Evolutionary conservation across 2,888 invertebrate genomes (phyloP), one percentile per base, ranked within the genome.

Genomic region (Sepiola atlantica): DNA sequence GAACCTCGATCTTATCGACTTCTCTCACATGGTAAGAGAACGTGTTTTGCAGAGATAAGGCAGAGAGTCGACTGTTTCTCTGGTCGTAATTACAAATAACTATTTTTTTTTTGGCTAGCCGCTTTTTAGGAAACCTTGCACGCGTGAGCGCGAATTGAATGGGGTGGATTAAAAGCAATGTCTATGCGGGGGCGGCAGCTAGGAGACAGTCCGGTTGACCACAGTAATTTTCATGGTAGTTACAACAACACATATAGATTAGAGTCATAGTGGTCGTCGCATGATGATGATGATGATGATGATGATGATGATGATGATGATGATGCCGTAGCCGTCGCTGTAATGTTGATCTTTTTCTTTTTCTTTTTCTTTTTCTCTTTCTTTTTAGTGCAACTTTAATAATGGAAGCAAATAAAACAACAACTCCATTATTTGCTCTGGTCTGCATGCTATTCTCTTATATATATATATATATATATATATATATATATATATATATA

Each of bases 31-130:
- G 77, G 77, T 77, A 77, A 77, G 77, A 77, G 77, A 77, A 32
- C 77, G 77, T 77, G 77, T 77, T 77, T 77, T 77, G 77, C 77
- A n/a, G 77, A 77, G 77, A 77, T 77, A 77, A 77, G n/a, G 32
- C 77, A 77, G 77, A n/a, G 77, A 77, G n/a, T 32, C 77, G 77
- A 77, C 77, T 8, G 77, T n/a, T 77, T 77, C n/a, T 77, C 77
- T 77, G 77, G 77, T 77, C 77, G n/a, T 77, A 77, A 77, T 77
- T 77, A 77, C 77, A 77, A 77, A 77, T 77, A n/a, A 77, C 77
- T n/a, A n/a, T n/a, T 45, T 45, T 45, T 45, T 45, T 77, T 77
- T 32, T 77, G n/a, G 77, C 77, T 77, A 77, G 77, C 77, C 77
- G 77, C 77, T 77, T 77, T 45, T 77, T 77, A 77, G n/a, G 77